Conservation (phyloP, 2,888 invertebrate genomes). For the Stenodera caucasica region DNA sequence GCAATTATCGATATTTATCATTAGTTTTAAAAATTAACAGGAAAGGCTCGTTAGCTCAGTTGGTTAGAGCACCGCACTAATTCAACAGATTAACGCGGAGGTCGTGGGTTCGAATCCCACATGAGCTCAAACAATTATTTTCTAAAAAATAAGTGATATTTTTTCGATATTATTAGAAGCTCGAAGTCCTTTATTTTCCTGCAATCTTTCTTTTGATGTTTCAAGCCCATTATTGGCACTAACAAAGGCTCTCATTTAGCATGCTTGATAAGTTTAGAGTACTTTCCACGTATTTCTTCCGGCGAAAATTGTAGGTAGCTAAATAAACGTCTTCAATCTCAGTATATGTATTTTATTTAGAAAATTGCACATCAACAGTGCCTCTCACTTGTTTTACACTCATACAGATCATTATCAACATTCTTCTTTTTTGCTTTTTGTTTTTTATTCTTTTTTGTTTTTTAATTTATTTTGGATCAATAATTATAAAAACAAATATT, state of each 20-base stretch:
- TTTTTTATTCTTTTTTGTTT: neutral
- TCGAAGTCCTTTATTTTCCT: no score
- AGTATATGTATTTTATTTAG: conserved; percentile 39
- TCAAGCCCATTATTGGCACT: no score
- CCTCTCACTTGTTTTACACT: conserved; percentile 41
- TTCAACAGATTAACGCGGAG: conserved; percentile 62
- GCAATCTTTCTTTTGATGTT: no score
- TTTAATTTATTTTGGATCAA: conserved; percentile 16
- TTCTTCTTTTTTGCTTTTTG: conserved; percentile 17
- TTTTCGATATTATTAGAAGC: no score
- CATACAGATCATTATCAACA: conserved; percentile 32
- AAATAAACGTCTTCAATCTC: no score
- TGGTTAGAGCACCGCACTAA: conserved; percentile 68
- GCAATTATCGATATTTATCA: no score
- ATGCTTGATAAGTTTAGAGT: no score
- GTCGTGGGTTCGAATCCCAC: conserved; percentile 75
- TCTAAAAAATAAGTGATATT: no score
- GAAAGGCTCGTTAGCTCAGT: conserved; percentile 71
- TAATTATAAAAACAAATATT: conserved; percentile 31
- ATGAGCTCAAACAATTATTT: conserved; percentile 59
- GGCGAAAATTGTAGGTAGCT: no score
- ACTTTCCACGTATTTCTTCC: no score
- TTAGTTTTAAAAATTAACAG: no score
- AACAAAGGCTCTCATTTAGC: no score
- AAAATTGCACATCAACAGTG: conserved; percentile 44